Conservation (phyloP, 1,140 invertebrate genomes). For the Conopomorpha cramerella region DNA sequence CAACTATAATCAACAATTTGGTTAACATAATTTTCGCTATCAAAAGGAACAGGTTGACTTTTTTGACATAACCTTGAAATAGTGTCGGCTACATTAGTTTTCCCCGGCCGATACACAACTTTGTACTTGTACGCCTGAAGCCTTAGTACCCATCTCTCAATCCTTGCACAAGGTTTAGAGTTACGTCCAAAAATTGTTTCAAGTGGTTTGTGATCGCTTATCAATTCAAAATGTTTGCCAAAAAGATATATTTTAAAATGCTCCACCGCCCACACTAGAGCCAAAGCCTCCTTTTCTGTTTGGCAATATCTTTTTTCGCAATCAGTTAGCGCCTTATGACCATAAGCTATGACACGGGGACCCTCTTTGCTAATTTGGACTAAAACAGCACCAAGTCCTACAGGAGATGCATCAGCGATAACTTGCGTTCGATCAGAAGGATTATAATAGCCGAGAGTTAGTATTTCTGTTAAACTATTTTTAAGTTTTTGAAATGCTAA, state of each 20-base stretch:
- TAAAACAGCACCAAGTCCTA: conserved; percentile 26
- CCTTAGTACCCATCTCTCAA: conserved; percentile 12
- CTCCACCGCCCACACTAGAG: conserved; percentile 6
- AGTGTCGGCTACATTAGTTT: conserved; percentile 33
- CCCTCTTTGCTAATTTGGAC: conserved; percentile 5
- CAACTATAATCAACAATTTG: conserved; percentile 2
- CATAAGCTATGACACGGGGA: conserved; percentile 8
- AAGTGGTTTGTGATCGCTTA: conserved; percentile 19
- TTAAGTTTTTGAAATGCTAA: neutral
- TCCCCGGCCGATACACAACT: conserved; percentile 26
- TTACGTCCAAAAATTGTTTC: conserved; percentile 8
- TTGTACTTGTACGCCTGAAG: conserved; percentile 12
- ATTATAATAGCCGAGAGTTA: conserved; percentile 13
- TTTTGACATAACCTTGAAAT: conserved; percentile 17
- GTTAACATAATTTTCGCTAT: conserved; percentile 1
- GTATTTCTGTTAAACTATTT: neutral
- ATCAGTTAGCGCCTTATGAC: conserved; percentile 6
- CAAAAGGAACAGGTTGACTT: neutral
- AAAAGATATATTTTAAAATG: conserved; percentile 5
- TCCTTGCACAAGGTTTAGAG: conserved; percentile 12
- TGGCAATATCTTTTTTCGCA: conserved; percentile 11
- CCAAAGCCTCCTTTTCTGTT: conserved; percentile 17
- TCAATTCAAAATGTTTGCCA: conserved; percentile 14
- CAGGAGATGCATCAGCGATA: conserved; percentile 42
- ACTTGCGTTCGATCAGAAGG: conserved; percentile 18